These are phyloP conservation scores for Pelodytes ibericus DNA, from an alignment of 2,797 vertebrate genomes.

Conservation along the genomic window DNA sequence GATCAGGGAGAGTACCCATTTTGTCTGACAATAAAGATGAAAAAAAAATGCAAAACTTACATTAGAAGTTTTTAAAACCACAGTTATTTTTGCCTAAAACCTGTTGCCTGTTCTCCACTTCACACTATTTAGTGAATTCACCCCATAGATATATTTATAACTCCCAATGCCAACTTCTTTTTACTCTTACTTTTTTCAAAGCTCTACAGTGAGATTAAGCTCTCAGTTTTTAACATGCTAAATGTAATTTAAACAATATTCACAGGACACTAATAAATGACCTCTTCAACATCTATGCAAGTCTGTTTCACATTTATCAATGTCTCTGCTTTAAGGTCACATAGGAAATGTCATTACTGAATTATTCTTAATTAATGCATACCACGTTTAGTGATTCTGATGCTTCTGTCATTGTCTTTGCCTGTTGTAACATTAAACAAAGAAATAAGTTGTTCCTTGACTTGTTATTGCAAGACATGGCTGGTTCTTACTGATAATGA, in stretches of 20 bases:
- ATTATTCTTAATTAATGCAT: not conserved
- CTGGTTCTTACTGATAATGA: slow-evolving; percentile 67
- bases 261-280: not conserved
- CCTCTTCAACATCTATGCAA: not conserved
- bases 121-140: no score
- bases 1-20: no score
- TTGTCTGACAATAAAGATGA: no score
- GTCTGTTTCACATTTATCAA: not conserved
- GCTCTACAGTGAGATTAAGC: no score
- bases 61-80: no score
- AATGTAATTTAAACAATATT: not conserved
- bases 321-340: not conserved
- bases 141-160: no score
- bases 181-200: no score
- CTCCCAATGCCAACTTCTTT: no score
- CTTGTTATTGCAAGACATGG: slow-evolving; percentile 63
- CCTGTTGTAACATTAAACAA: slow-evolving; percentile 63
- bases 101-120: no score
- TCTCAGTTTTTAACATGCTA: not conserved
- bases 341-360: not conserved
- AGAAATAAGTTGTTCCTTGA: slow-evolving; percentile 64
- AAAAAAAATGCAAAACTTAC: no score
- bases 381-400: slow-evolving; percentile 43
- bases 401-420: slow-evolving; percentile 57
- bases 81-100: no score